These are phyloP conservation scores for Pheucticus melanocephalus DNA, from an alignment of 2,113 vertebrate genomes.

Conservation along the genomic window DNA sequence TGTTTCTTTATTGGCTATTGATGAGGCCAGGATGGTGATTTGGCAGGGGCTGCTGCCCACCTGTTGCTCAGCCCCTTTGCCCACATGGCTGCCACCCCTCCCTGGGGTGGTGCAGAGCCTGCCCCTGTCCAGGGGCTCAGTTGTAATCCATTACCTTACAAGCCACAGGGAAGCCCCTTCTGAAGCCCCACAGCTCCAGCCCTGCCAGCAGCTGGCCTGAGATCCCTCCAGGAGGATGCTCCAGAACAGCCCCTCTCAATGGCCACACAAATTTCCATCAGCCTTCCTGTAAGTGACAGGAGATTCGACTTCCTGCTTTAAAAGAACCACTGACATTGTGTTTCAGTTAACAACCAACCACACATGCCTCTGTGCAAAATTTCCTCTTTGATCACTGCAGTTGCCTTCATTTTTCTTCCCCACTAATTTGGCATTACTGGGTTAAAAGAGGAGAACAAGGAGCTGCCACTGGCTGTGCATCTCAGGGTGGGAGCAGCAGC, in stretches of 20 bases:
- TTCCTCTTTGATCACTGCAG: slow-evolving; percentile 4
- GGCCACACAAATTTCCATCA: accelerated
- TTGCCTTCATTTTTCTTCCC: slow-evolving; percentile 1
- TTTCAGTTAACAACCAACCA: slow-evolving; percentile 28
- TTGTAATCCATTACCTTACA: not conserved
- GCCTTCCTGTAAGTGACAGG: not conserved
- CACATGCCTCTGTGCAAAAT: not conserved
- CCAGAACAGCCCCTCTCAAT: not conserved
- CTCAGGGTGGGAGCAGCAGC: not conserved
- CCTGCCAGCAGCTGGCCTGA: not conserved
- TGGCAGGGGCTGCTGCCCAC: not conserved
- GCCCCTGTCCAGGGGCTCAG: not conserved
- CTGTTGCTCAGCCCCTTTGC: not conserved
- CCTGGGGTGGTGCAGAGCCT: not conserved
- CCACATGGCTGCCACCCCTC: not conserved
- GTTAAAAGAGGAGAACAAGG: not conserved
- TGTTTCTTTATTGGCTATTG: not conserved
- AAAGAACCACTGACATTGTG: slow-evolving; percentile 2
- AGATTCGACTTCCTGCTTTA: not conserved
- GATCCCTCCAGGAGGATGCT: not conserved
- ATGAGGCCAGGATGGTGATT: not conserved
- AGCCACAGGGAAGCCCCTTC: not conserved
- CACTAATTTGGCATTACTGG: not conserved
- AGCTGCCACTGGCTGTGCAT: not conserved
- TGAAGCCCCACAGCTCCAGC: not conserved